Base-by-base conservation (phyloP, 2,113 vertebrate species). In the Excalfactoria chinensis region DNA sequence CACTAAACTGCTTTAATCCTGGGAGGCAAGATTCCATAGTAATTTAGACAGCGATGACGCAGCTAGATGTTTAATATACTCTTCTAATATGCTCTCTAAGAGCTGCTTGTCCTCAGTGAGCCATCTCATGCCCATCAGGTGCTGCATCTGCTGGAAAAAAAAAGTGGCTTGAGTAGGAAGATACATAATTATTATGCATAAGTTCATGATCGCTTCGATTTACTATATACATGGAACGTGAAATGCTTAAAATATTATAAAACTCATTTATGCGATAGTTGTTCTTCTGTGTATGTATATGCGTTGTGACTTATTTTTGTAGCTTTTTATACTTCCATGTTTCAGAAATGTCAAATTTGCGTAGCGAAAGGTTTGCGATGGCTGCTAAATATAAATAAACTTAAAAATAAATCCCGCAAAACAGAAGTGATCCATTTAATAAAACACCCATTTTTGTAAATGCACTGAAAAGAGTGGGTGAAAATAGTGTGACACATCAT, bases 371-470 rank as follows among this genome's bases (percentile, higher is more conserved):
- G 6, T 76, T 95, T 92, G 76, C 48, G 69, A 63, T 78, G 26
- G 19, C 72, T 86, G 91, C 86, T 72, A 84, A 95, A 85, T 91
- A 91, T 82, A 95, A 95, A 76, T 84, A 91, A 69, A 35, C 82
- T 94, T 96, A 88, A 92, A 94, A 93, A 95, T 93, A 94, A 96
- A 89, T n/a, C 73, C n/a, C 83, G 35, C 67, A 88, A 70, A 95
- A 95, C 55, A 66, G 37, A 79, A 68, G 14, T 1, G 9, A 80
- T 85, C 48, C 34, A 35, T 91, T 96, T 95, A 93, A 95, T 93
- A 88, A 86, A 95, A 70, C 46, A 58, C 48, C 34, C 60, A 4
- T 67, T 90, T 95, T 72, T 92, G 51, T 76, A 79, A 94, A 62
- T 5, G 30, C 86, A 66, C 70, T 89, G 74, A 88, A 88, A 67